These are phyloP conservation scores for Homarus gammarus DNA, from an alignment of 2,888 invertebrate genomes.

Conservation along the genomic window DNA sequence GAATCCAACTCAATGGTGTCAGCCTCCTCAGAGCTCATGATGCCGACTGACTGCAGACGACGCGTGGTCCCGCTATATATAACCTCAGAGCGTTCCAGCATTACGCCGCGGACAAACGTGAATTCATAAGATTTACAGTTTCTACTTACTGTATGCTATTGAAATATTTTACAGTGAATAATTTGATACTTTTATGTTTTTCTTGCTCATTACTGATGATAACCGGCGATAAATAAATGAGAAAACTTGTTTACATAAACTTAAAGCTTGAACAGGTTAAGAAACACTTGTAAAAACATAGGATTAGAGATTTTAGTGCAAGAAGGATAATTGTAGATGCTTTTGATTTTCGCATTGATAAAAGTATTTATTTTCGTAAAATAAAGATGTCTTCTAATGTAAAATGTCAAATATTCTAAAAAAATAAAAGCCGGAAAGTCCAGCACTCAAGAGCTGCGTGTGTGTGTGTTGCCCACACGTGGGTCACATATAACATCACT, in stretches of 20 bases:
- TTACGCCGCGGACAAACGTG: background rate
- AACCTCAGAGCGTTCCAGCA: constrained; percentile 23
- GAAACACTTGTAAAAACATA: too few species aligned
- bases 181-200: background rate
- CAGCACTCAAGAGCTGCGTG: too few species aligned
- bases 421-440: too few species aligned
- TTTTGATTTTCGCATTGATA: too few species aligned
- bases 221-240: background rate
- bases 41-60: constrained; percentile 44
- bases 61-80: constrained; percentile 27
- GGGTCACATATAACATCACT: too few species aligned
- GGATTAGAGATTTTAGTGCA: too few species aligned
- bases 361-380: too few species aligned
- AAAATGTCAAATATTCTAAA: too few species aligned
- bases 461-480: too few species aligned
- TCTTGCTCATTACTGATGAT: background rate
- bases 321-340: background rate
- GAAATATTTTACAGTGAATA: background rate
- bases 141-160: background rate
- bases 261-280: too few species aligned
- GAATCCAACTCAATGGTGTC: constrained; percentile 52
- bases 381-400: too few species aligned
- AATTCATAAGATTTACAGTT: background rate
- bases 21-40: constrained; percentile 38
- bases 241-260: too few species aligned